A percentile compares a stretch with the other conserved stretches of the same genome.
These are phyloP conservation scores for Tetragonisca angustula DNA, from an alignment of 2,888 invertebrate species.

Conservation along the genomic window DNA sequence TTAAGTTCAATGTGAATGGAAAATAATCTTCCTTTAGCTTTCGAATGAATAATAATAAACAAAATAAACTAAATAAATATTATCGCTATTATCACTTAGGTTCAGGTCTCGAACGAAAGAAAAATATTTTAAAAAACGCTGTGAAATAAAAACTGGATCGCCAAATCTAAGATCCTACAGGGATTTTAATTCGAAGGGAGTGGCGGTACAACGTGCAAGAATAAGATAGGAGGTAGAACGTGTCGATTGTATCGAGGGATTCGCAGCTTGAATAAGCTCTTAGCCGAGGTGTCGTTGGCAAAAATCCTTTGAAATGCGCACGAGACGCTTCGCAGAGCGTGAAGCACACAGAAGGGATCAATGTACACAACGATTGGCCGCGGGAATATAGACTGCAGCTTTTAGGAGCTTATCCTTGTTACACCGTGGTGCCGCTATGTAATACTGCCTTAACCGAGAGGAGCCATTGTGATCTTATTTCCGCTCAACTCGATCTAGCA, in stretches of 20 bases:
- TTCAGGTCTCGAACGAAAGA: no score
- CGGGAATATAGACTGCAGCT: slow-evolving; percentile 57
- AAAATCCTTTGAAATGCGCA: slow-evolving; percentile 50
- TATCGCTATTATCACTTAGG: no score
- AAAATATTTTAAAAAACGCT: no score
- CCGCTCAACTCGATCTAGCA: slow-evolving; percentile 16
- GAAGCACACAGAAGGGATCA: slow-evolving; percentile 49
- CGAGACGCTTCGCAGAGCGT: slow-evolving; percentile 48
- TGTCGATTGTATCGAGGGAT: slow-evolving; percentile 10
- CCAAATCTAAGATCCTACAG: background rate
- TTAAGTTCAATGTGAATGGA: no score
- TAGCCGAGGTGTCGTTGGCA: slow-evolving; percentile 37
- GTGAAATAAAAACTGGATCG: background rate
- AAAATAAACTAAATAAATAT: no score
- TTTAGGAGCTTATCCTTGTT: slow-evolving; percentile 65
- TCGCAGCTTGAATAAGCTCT: slow-evolving; percentile 26
- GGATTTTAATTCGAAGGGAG: background rate
- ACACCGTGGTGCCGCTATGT: slow-evolving; percentile 56
- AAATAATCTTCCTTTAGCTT: no score
- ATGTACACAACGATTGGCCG: slow-evolving; percentile 49
- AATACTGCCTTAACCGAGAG: slow-evolving; percentile 51
- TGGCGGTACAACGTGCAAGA: no score
- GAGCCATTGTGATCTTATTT: slow-evolving; percentile 59
- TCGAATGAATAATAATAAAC: no score
- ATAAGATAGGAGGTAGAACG: no score